These are phyloP conservation scores for Mobula hypostoma DNA, from an alignment of 2,113 vertebrate genomes.

Conservation along the genomic window DNA sequence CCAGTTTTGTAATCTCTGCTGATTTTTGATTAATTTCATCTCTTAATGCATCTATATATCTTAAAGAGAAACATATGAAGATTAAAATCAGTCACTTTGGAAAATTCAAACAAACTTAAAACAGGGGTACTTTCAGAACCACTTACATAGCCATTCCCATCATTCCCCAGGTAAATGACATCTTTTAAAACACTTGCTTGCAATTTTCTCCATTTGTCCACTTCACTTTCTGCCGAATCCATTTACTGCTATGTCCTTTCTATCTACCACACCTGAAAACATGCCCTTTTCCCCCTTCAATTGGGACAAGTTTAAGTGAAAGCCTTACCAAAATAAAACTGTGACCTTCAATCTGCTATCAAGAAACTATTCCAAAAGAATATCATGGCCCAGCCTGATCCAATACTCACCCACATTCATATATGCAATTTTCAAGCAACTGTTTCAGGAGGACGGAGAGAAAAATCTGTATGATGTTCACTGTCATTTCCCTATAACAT, in stretches of 20 bases:
- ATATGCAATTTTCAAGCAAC: background rate
- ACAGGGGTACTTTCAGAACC: background rate
- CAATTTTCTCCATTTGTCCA: background rate
- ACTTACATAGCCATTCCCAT: background rate
- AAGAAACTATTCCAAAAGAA: background rate
- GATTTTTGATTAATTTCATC: conserved; percentile 54
- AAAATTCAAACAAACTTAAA: background rate
- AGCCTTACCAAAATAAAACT: background rate
- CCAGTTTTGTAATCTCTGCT: conserved; percentile 59
- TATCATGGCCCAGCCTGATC: background rate
- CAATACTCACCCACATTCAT: background rate
- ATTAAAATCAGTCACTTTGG: background rate
- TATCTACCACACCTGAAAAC: background rate
- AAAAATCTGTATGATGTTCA: background rate
- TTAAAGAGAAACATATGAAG: conserved; percentile 43
- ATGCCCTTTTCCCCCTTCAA: background rate
- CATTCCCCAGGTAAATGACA: background rate
- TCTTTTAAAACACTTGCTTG: background rate
- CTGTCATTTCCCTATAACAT: background rate
- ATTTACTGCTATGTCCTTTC: background rate
- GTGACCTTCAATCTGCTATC: background rate
- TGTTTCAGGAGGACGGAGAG: background rate
- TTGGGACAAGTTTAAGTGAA: background rate
- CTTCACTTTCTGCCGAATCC: background rate
- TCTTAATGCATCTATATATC: conserved; percentile 75